These are phyloP conservation scores for Papilio dardanus DNA, from an alignment of 1,140 invertebrate species.

Conservation along the genomic window DNA sequence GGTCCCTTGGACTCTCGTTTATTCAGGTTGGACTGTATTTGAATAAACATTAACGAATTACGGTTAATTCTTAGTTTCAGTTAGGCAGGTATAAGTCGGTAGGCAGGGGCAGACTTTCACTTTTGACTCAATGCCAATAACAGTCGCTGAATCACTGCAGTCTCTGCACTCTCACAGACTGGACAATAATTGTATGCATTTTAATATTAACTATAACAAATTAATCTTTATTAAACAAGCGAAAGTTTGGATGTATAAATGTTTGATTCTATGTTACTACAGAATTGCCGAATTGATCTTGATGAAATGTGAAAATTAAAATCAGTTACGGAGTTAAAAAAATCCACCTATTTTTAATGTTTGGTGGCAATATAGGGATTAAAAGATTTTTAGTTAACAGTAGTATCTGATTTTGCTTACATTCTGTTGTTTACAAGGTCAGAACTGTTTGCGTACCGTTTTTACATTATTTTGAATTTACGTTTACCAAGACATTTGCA, in stretches of 20 bases:
- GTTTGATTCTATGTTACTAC: no score
- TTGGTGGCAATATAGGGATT: background rate
- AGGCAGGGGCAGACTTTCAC: slow-evolving; percentile 61
- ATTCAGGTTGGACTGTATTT: no score
- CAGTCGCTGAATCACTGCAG: slow-evolving; percentile 72
- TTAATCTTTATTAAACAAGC: background rate
- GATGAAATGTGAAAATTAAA: no score
- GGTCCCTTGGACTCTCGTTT: no score
- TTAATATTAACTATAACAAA: background rate
- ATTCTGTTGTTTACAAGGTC: background rate
- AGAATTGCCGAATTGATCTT: no score
- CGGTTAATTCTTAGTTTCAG: slow-evolving; percentile 13
- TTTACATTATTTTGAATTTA: no score
- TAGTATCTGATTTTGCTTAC: no score
- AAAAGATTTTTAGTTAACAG: no score
- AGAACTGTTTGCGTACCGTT: no score
- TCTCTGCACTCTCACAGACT: slow-evolving; percentile 46
- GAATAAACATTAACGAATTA: slow-evolving; percentile 10
- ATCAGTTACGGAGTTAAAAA: no score
- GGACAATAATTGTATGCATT: slow-evolving; percentile 34
- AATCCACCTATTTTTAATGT: background rate
- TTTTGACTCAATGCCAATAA: slow-evolving; percentile 74
- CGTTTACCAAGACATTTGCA: background rate
- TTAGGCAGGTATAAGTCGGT: slow-evolving; percentile 10
- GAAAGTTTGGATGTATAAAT: background rate